Evolutionary conservation across 2,888 invertebrate species (phyloP), one percentile per base, ranked within the genome.

Genomic region (Neocrepidodera transversa): DNA sequence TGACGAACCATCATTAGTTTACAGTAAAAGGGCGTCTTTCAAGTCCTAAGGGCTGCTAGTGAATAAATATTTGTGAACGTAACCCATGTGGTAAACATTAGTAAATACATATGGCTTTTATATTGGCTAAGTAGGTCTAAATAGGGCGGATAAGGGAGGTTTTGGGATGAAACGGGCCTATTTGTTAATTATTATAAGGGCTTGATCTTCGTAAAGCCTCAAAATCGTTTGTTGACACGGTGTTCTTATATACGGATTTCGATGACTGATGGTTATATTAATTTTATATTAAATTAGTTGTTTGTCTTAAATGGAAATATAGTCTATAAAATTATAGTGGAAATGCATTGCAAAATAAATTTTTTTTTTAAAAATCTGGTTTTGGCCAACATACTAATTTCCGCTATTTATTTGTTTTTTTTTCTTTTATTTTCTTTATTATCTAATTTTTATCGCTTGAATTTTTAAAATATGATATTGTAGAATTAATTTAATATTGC

Each of bases 11-110:
- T 16, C 36, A 52, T 47, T 32, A 60, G 58, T 52, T 63, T 53
- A 32, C 64, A 58, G 59, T 53, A 13, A 38, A 53, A 18, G 55
- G 42, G 54, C 13, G 52, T 58, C 62, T 62, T 60, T 59, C 20
- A 42, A 40, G 43, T 23, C 45, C 42, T 50, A 28, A 40, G 26
- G 17, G 28, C 18, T 40, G 55, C 32, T 43, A 23, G 49, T 59
- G 54, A 64, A 74, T 71, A 75, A 77, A 74, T 73, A 74, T 72
- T 75, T 73, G 69, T 66, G 71, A 75, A 72, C 71, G 74, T 71
- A 69, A 70, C 65, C 69, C 73, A 74, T 72, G 69, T 74, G 72
- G 73, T 72, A 74, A 71, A 72, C 71, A 72, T 73, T 73, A 70
- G 72, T 71, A 70, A 72, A 71, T 70, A 72, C 71, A 72, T 69